Conservation (phyloP, 2,797 vertebrate species). For the Epinephelus malabaricus region DNA sequence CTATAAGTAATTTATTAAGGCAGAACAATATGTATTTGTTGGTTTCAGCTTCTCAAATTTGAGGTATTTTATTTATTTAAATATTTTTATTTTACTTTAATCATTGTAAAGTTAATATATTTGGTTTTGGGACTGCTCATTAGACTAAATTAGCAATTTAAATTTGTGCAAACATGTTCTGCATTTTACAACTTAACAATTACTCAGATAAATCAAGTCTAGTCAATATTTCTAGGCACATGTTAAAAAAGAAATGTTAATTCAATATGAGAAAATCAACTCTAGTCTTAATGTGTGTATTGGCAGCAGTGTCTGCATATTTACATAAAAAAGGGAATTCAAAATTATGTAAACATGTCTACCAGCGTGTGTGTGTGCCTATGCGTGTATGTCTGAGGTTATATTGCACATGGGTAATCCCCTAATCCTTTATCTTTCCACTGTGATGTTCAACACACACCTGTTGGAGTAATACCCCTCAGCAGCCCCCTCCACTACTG, state of each 20-base stretch:
- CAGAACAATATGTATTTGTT: neutral
- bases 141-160: neutral
- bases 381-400: conserved; percentile 39
- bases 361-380: conserved; percentile 5
- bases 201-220: neutral
- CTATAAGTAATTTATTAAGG: neutral
- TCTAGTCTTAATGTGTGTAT: neutral
- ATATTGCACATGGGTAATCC: conserved; percentile 53
- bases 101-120: neutral
- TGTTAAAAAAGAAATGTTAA: neutral
- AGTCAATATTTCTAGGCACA: neutral
- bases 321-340: neutral
- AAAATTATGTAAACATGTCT: conserved; percentile 26
- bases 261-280: neutral
- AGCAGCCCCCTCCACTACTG: conserved; percentile 3
- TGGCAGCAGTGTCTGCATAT: conserved; percentile 6
- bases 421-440: conserved; percentile 61
- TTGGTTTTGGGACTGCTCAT: neutral
- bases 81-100: neutral
- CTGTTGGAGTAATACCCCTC: conserved; percentile 44
- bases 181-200: neutral
- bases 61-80: neutral
- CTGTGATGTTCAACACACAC: conserved; percentile 53
- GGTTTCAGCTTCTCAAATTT: neutral
- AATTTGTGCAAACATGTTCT: neutral